Evolutionary conservation across 2,797 vertebrate genomes (phyloP).

Genomic region (Botia kubotai): DNA sequence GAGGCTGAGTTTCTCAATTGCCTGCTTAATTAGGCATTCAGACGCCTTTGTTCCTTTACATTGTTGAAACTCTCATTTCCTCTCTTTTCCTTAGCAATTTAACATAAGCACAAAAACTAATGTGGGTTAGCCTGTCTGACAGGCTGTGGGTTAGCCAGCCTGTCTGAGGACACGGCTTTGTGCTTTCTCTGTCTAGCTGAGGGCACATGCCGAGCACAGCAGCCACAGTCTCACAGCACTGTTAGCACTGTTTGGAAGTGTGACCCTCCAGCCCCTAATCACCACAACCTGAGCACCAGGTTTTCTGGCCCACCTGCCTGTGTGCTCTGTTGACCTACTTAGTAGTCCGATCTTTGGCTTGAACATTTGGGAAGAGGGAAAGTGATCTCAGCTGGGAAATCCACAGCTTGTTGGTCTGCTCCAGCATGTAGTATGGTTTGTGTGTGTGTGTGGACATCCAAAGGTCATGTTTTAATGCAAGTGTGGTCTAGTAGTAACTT

Average conservation of each 20-base stretch:
- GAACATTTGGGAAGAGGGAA: neutral
- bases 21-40: constrained; percentile 45
- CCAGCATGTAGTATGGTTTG: neutral
- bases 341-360: constrained; percentile 6
- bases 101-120: neutral
- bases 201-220: constrained; percentile 6
- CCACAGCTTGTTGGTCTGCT: neutral
- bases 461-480: neutral
- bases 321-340: constrained; percentile 38
- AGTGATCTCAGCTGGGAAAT: neutral
- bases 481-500: neutral
- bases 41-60: constrained; percentile 14
- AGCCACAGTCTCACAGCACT: constrained; percentile 18
- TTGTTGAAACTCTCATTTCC: constrained; percentile 31
- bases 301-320: constrained; percentile 18
- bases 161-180: neutral
- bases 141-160: neutral
- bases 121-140: neutral
- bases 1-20: constrained; percentile 33
- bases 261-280: constrained; percentile 11
- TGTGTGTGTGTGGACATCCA: neutral
- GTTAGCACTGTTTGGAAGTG: constrained; percentile 41
- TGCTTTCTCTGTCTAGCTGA: constrained; percentile 25
- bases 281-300: constrained; percentile 1
- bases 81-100: constrained; percentile 64